phyloP scores from a whole-genome alignment of 2,888 invertebrate genomes.

The Drosophila anomelani region DNA sequence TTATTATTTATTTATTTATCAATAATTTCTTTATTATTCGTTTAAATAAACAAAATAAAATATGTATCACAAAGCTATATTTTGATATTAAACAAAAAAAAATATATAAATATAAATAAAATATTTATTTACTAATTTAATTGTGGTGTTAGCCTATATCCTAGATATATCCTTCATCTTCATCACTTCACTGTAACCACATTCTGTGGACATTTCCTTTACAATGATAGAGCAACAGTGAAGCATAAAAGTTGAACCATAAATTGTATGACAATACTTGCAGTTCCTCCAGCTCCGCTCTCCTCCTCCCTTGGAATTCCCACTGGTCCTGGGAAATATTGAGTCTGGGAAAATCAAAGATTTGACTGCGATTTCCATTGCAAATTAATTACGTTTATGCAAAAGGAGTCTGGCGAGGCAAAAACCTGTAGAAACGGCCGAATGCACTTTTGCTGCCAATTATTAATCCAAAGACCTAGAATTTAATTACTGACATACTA shows the following conservation, averaged over 20 bases:
- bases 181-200: slow-evolving; percentile 5
- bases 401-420: background rate
- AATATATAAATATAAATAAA: background rate
- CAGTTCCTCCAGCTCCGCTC: background rate
- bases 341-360: slow-evolving; percentile 39
- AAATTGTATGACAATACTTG: slow-evolving; percentile 25
- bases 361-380: slow-evolving; percentile 9
- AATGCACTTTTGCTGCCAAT: slow-evolving; percentile 4
- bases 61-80: too few species aligned
- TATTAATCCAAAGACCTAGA: slow-evolving; percentile 4
- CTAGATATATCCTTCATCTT: background rate
- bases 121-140: background rate
- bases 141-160: too few species aligned
- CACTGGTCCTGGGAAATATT: slow-evolving; percentile 11
- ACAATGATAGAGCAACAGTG: slow-evolving; percentile 12
- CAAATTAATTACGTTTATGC: slow-evolving; percentile 36
- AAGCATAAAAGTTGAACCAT: slow-evolving; percentile 22
- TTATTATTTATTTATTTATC: background rate
- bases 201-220: slow-evolving; percentile 24
- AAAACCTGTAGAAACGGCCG: slow-evolving; percentile 2
- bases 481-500: slow-evolving; percentile 14
- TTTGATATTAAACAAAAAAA: background rate
- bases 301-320: background rate
- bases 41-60: too few species aligned
- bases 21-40: background rate